Base-by-base conservation (phyloP, 2,797 vertebrate species). In the Sebastes nivosus region DNA sequence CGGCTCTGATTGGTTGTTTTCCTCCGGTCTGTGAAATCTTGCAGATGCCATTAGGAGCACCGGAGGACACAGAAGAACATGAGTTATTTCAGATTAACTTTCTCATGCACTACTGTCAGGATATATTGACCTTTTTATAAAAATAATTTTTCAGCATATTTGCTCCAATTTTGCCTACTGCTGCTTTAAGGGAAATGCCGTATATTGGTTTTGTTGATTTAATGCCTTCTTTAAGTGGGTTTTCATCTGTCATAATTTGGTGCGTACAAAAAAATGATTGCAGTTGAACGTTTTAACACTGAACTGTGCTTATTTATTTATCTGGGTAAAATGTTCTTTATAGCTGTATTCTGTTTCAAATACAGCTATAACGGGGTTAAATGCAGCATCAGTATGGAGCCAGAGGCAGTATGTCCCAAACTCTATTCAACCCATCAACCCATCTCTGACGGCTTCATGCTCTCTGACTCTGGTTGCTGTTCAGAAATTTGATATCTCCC, bases 401-500 rank as follows among this genome's bases (percentile, higher is more conserved):
- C 18, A 4, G 54, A 77, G 61, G 75, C 67, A 81, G 52, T 14
- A 77, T 77, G 36, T 75, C 70, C 75, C 65, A 72, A 59, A 67
- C 57, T 78, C 57, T 65, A 24, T 70, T 83, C 42, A 78, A 68
- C 68, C 70, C 59, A 77, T 90, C 81, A 86, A 18, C 42, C 65
- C 38, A 58, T 80, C 72, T 82, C 36, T 66, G 68, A 87, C 8
- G 30, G 77, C 71, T 75, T 85, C 79, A 67, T 83, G 79, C 68
- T 85, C 70, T 69, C 76, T 83, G 74, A 75, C 67, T 78, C 59
- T 80, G 75, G 79, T 82, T 80, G 70, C 80, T 84, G 58, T 79
- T 83, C 71, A 81, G 64, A 83, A 87, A 90, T 90, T 16, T 86
- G 78, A 88, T 86, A 80, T 74, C 25, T 30, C 61, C 67, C 73